phyloP scores from a whole-genome alignment of 2,888 invertebrate species.

The Lycia hirtaria region DNA sequence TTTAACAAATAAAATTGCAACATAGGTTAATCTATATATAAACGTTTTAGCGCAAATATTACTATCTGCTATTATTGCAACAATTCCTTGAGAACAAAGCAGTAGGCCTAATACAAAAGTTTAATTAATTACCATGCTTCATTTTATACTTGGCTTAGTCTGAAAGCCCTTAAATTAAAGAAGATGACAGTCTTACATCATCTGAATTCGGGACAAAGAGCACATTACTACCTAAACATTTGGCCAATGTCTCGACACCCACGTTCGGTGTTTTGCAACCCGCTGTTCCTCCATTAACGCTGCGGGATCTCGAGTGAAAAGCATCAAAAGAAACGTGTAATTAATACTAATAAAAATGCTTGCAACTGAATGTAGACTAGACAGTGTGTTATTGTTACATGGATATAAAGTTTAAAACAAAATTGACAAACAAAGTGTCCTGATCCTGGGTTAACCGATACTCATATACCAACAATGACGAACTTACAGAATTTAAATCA shows the following conservation, averaged over 20 bases:
- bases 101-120: background rate
- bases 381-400: too few species aligned
- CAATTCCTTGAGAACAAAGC: background rate
- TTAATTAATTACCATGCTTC: background rate
- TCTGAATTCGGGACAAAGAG: conserved; percentile 9
- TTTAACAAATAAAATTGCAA: too few species aligned
- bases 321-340: conserved; percentile 29
- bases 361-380: background rate
- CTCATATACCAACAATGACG: too few species aligned
- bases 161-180: background rate
- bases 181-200: conserved; percentile 17
- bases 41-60: too few species aligned
- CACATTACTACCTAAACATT: conserved; percentile 16
- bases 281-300: conserved; percentile 21
- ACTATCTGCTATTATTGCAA: too few species aligned
- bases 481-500: too few species aligned
- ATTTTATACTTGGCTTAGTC: background rate
- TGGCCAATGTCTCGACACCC: conserved; percentile 18
- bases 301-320: conserved; percentile 3
- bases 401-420: too few species aligned
- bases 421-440: too few species aligned
- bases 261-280: conserved; percentile 20
- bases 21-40: too few species aligned
- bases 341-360: conserved; percentile 1
- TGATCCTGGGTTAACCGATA: too few species aligned